Conservation (phyloP, 2,797 vertebrate genomes). For the Sarcophilus harrisii region DNA sequence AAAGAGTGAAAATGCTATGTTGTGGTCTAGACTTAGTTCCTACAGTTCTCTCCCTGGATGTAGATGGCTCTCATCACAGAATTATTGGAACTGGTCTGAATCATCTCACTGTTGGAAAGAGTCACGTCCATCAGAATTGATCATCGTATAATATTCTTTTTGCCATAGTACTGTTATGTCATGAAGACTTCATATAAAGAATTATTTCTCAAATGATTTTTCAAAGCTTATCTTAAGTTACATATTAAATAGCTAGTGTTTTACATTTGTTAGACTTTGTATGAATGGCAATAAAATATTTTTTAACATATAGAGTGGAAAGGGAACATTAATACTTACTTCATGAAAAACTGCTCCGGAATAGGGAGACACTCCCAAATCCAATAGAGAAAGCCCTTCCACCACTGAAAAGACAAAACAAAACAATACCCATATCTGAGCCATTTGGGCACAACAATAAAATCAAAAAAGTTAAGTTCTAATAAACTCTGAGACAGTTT, state of each 20-base stretch:
- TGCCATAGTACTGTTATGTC: too few species aligned
- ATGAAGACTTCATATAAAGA: constrained; percentile 40
- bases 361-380: constrained; percentile 96
- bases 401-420: constrained; percentile 90
- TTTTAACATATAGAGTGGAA: constrained; percentile 47
- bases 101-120: too few species aligned
- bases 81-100: too few species aligned
- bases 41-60: too few species aligned
- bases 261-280: constrained; percentile 62
- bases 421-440: constrained; percentile 52
- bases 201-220: constrained; percentile 63
- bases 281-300: constrained; percentile 57
- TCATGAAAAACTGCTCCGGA: constrained; percentile 98
- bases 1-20: too few species aligned
- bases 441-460: constrained; percentile 16
- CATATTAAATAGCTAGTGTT: constrained; percentile 46
- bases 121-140: too few species aligned
- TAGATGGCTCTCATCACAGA: too few species aligned
- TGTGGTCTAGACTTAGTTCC: too few species aligned
- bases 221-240: constrained; percentile 62
- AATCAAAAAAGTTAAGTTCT: constrained; percentile 12
- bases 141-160: too few species aligned
- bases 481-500: not conserved
- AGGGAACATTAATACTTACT: constrained; percentile 85
- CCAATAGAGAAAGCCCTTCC: constrained; percentile 95